Evolutionary conservation across 2,888 invertebrate genomes (phyloP).

Genomic region (Amiota minor): DNA sequence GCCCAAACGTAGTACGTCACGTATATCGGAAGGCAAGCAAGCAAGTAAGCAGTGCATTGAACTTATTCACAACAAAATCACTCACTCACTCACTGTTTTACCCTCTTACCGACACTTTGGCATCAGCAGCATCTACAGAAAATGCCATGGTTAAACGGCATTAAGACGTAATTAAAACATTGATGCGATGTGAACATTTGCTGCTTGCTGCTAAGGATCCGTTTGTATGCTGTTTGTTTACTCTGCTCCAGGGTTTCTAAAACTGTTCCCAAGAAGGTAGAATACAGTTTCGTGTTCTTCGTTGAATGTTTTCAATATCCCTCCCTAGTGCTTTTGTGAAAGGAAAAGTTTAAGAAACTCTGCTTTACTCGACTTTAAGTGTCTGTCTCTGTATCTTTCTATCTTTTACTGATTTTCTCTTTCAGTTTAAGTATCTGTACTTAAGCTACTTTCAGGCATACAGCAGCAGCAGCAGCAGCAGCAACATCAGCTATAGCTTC

Average conservation of each 20-base stretch:
- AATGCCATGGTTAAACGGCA: slow-evolving; percentile 51
- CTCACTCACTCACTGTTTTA: not conserved
- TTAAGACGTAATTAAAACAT: slow-evolving; percentile 67
- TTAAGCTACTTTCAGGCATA: not conserved
- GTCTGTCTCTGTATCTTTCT: not conserved
- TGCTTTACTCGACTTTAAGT: not conserved
- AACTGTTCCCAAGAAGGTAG: too few relatives aligned
- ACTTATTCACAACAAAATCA: slow-evolving; percentile 42
- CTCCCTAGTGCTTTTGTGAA: too few relatives aligned
- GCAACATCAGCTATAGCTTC: not conserved
- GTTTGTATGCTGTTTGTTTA: too few relatives aligned
- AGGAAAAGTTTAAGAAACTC: slow-evolving; percentile 11
- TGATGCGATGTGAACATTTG: slow-evolving; percentile 35
- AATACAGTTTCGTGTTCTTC: too few relatives aligned
- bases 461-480: not conserved
- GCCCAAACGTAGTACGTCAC: not conserved
- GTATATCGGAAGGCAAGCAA: not conserved
- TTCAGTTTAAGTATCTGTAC: not conserved
- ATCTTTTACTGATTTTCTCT: not conserved
- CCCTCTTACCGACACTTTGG: not conserved
- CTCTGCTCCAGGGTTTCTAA: too few relatives aligned
- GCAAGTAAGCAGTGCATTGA: slow-evolving; percentile 51
- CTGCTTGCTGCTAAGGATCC: not conserved
- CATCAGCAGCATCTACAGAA: slow-evolving; percentile 4
- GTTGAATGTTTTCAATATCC: too few relatives aligned